A percentile compares a stretch with the other conserved stretches of the same genome.
phyloP scores from a whole-genome alignment of 2,888 invertebrate species.

The Ellobium chinense region DNA sequence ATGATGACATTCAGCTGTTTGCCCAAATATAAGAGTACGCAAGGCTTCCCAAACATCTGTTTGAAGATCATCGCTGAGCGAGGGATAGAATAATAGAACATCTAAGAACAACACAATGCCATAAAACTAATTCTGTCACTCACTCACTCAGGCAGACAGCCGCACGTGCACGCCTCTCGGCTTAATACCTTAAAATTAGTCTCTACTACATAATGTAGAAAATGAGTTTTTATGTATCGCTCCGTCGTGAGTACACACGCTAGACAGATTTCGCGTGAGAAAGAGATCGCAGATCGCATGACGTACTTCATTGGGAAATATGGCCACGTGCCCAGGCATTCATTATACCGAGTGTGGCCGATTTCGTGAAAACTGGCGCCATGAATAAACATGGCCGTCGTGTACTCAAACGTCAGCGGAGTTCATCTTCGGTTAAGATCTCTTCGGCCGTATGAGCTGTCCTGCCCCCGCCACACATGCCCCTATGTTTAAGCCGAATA shows the following conservation, averaged over 20 bases:
- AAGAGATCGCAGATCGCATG: neutral
- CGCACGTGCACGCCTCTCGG: neutral
- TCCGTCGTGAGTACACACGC: neutral
- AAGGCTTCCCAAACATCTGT: too few species aligned
- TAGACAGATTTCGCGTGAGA: conserved; percentile 14
- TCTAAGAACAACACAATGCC: too few species aligned
- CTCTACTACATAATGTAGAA: neutral
- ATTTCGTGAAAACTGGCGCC: conserved; percentile 3
- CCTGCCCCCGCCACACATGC: conserved; percentile 2
- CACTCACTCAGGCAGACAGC: too few species aligned
- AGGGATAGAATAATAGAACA: too few species aligned
- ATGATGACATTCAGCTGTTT: too few species aligned
- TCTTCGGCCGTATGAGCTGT: conserved; percentile 18
- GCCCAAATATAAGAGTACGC: too few species aligned
- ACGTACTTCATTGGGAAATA: neutral
- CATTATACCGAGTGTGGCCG: neutral
- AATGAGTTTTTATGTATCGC: neutral
- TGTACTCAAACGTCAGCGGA: conserved; percentile 1
- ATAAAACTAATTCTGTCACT: too few species aligned
- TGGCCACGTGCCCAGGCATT: conserved; percentile 17
- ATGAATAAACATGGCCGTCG: conserved; percentile 18
- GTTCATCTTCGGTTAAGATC: conserved; percentile 34
- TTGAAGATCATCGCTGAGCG: too few species aligned
- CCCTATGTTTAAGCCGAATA: neutral
- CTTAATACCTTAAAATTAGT: neutral